A percentile compares a stretch with the other conserved stretches of the same genome.
Conservation (phyloP, 2,113 vertebrate species). For the Scomber colias region DNA sequence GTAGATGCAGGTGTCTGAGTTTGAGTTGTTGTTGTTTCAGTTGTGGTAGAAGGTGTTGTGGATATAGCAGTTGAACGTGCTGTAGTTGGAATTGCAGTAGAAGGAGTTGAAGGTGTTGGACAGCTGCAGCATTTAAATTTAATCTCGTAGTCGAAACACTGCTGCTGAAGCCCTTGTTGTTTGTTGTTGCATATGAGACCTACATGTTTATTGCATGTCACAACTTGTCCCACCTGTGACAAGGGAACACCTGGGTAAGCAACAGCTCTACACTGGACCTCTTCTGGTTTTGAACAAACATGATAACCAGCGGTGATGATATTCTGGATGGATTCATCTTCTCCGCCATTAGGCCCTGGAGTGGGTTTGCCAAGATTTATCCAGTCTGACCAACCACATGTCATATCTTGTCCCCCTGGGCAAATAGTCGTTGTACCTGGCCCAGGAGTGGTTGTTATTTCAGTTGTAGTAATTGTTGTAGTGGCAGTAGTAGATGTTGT, state of each 20-base stretch:
- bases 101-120: neutral
- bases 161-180: constrained; percentile 56
- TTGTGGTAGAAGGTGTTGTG: no score
- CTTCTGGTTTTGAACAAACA: constrained; percentile 14
- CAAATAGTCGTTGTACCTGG: neutral
- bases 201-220: constrained; percentile 41
- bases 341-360: constrained; percentile 54
- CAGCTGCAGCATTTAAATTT: constrained; percentile 60
- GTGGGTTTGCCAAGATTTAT: constrained; percentile 49
- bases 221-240: constrained; percentile 60
- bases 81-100: no score
- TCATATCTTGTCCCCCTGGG: neutral
- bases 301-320: constrained; percentile 24
- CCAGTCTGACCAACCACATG: constrained; percentile 41
- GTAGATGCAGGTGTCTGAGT: no score
- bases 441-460: no score
- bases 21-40: no score
- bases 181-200: constrained; percentile 73
- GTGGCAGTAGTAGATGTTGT: no score
- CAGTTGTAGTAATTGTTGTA: no score
- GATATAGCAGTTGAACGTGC: no score
- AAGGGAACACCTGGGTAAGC: neutral
- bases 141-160: constrained; percentile 76
- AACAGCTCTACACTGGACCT: constrained; percentile 58
- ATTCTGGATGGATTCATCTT: constrained; percentile 33